Base-by-base conservation (phyloP, 2,113 vertebrate genomes). In the Proteles cristata region DNA sequence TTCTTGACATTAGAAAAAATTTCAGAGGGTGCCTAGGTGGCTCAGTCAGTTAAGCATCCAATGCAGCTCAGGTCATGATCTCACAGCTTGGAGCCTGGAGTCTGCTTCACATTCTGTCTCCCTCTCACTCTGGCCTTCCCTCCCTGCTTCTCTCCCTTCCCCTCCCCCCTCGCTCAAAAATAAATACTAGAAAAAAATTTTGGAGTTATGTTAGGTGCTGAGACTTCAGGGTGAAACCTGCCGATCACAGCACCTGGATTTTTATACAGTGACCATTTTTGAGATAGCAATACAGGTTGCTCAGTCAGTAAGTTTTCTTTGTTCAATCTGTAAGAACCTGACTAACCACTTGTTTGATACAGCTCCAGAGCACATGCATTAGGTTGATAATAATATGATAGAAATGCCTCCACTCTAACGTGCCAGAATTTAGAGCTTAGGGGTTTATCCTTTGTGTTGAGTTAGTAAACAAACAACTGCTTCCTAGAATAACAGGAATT, bases 1-100 rank as follows among this genome's bases (percentile, higher is more conserved):
- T 96, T 97, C 74, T 94, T 93, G 55, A 86, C 71, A 93, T 88
- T 96, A 90, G 66, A 97, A 86, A 79, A 97, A 96, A 82, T 94
- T 90, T 85, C 95, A 31, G 35, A 86, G 58, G 58, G 21, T 9
- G 21, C 58, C 58, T 61, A 21, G 19, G 21, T 61, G 58, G 58
- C 21, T 61, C 58, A 61, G 58, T 61, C 58, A 61, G 58, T 61
- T 61, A 61, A 61, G 55, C 55, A 2, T 58, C 58, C 21, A 23
- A 23, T 7, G 23, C 58, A 61, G 58, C 19, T 61, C 58, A 25
- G 58, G 58, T 61, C 58, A 25, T 61, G 58, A 61, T 61, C 58
- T 61, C 58, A 61, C 21, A 61, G 58, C 21, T 23, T 17, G 21
- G 58, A 61, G 58, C 58, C 58, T 61, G 14, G 55, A 58, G 55